Evolutionary conservation across 2,888 invertebrate species (phyloP).

Genomic region (Drosophila diplacantha): DNA sequence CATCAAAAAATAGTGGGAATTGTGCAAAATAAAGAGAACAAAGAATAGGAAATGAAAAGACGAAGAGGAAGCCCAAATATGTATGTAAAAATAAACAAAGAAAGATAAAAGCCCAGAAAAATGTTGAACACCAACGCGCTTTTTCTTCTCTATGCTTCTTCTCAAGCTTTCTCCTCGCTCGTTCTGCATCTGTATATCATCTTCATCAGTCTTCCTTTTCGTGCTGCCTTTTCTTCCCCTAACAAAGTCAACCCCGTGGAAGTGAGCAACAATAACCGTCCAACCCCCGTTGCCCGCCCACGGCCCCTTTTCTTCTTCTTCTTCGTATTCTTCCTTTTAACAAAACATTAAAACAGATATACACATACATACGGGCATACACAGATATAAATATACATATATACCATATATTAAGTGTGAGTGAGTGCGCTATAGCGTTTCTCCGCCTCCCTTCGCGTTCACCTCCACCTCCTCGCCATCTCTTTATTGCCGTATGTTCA

Average conservation of each 20-base stretch:
- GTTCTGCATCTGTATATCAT: neutral
- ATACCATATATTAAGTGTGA: slow-evolving; percentile 6
- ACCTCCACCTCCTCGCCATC: slow-evolving; percentile 12
- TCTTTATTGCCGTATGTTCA: slow-evolving; percentile 25
- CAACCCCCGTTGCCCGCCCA: slow-evolving; percentile 26
- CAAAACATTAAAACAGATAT: slow-evolving; percentile 9
- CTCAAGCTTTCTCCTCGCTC: neutral
- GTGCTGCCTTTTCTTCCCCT: slow-evolving; percentile 4
- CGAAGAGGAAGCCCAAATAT: neutral
- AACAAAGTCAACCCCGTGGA: slow-evolving; percentile 23
- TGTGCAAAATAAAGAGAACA: neutral
- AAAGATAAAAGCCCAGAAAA: neutral
- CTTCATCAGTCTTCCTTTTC: neutral
- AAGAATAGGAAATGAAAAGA: neutral
- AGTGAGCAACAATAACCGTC: slow-evolving; percentile 25
- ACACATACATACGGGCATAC: neutral
- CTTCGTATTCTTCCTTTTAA: slow-evolving; percentile 2
- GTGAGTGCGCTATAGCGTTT: slow-evolving; percentile 17
- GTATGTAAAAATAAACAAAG: neutral
- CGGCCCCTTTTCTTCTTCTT: slow-evolving; percentile 15
- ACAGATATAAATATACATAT: slow-evolving; percentile 16
- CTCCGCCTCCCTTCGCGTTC: slow-evolving; percentile 8
- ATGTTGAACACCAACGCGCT: neutral
- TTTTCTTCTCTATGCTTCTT: neutral
- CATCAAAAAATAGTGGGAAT: neutral